phyloP scores from a whole-genome alignment of 2,888 invertebrate genomes.

The Lordiphosa fenestrarum region DNA sequence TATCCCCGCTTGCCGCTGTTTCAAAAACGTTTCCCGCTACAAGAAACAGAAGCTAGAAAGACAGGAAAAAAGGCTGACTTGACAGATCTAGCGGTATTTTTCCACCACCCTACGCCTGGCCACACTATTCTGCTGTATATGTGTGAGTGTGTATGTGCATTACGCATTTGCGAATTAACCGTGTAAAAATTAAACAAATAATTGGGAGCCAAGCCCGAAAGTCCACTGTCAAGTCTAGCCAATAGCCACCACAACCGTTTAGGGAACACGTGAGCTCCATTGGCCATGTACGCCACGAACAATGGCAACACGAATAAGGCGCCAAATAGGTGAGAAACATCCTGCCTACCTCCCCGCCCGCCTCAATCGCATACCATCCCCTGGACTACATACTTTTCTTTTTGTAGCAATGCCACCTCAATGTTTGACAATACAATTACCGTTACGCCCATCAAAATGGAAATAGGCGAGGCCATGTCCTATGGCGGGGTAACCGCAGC shows the following conservation, averaged over 20 bases:
- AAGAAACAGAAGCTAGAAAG: too few species aligned
- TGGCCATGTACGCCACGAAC: constrained; percentile 68
- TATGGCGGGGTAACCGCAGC: constrained; percentile 15
- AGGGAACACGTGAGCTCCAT: constrained; percentile 20
- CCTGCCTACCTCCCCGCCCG: constrained; percentile 13
- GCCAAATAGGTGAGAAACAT: constrained; percentile 58
- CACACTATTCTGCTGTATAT: constrained; percentile 21
- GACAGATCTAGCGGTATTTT: too few species aligned
- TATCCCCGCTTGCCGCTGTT: too few species aligned
- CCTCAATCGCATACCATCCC: constrained; percentile 8
- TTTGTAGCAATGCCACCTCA: constrained; percentile 49
- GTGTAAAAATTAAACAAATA: constrained; percentile 29
- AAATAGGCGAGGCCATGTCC: constrained; percentile 33
- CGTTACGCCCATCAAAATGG: constrained; percentile 63
- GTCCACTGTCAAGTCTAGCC: constrained; percentile 9
- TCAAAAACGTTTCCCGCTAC: too few species aligned
- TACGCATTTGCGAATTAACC: constrained; percentile 63
- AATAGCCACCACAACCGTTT: constrained; percentile 26
- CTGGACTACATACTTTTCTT: constrained; percentile 8
- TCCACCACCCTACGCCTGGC: background rate
- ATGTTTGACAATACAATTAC: constrained; percentile 67
- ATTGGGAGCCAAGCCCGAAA: constrained; percentile 14
- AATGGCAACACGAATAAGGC: constrained; percentile 68
- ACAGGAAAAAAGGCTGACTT: too few species aligned
- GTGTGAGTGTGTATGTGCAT: constrained; percentile 43